Percentiles rank a stretch among this genome's conserved stretches.
These are phyloP conservation scores for Temnothorax ravouxi DNA, from an alignment of 2,888 invertebrate genomes.

Conservation along the genomic window DNA sequence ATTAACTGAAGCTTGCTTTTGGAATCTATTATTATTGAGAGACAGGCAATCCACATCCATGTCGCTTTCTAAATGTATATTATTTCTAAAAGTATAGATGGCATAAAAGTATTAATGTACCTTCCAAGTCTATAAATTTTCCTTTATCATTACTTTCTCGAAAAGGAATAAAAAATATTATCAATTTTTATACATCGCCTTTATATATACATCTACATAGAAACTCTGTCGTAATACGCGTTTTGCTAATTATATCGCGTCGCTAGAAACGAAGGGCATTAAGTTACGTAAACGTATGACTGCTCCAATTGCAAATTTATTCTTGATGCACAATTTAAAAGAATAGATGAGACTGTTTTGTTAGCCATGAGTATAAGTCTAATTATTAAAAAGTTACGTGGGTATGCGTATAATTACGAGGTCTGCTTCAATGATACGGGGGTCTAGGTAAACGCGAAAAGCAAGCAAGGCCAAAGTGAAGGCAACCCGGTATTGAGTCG, in stretches of 20 bases:
- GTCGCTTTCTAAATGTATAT: not conserved
- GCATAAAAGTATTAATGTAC: not conserved
- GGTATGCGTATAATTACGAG: constrained; percentile 45
- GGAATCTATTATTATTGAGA: not conserved
- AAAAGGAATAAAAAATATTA: not conserved
- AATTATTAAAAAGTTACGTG: constrained; percentile 44
- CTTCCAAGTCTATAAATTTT: not conserved
- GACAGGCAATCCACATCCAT: not conserved
- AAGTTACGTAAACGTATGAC: not conserved
- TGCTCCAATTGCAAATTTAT: not conserved
- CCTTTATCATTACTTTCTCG: not conserved
- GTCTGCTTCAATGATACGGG: not conserved
- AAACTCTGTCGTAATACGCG: not conserved
- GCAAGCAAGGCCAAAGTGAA: constrained; percentile 72
- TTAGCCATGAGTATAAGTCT: not conserved
- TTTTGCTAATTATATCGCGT: not conserved
- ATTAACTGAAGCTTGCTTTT: not conserved
- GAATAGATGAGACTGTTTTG: not conserved
- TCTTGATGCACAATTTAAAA: not conserved
- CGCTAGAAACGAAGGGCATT: not conserved
- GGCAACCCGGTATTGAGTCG: constrained; percentile 60
- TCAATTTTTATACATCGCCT: not conserved
- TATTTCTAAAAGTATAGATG: constrained; percentile 4
- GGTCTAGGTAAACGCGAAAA: constrained; percentile 63
- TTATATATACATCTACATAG: not conserved